phyloP scores from a whole-genome alignment of 2,797 vertebrate genomes.

The Eospalax fontanierii region DNA sequence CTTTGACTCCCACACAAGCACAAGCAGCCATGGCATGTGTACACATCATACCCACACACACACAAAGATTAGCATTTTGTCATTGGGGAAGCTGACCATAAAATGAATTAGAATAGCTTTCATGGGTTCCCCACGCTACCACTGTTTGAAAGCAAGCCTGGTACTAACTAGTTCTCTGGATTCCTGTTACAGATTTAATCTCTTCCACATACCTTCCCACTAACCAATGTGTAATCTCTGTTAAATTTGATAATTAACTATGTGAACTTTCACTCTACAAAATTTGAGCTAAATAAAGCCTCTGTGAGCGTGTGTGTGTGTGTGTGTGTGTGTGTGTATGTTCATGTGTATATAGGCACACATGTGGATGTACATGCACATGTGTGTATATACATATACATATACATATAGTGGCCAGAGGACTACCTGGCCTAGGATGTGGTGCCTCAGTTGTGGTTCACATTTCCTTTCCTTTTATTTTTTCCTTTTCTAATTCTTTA shows the following conservation, averaged over 20 bases:
- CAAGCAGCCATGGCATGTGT: too few relatives aligned
- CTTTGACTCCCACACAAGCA: too few relatives aligned
- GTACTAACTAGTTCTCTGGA: not conserved
- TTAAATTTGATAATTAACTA: not conserved
- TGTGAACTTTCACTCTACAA: not conserved
- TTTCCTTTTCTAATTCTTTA: not conserved
- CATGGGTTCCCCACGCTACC: not conserved
- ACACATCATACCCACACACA: not conserved
- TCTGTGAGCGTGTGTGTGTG: too few relatives aligned
- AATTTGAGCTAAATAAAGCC: not conserved
- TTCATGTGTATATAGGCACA: too few relatives aligned
- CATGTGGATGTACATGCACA: too few relatives aligned
- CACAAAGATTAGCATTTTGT: not conserved
- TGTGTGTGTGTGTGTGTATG: too few relatives aligned
- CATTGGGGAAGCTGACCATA: not conserved
- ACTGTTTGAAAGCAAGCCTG: not conserved
- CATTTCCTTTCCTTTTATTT: not conserved
- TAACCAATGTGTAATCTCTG: not conserved
- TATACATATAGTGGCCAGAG: too few relatives aligned
- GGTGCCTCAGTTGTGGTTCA: not conserved
- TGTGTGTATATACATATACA: too few relatives aligned
- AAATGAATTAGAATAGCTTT: not conserved
- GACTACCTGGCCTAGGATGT: too few relatives aligned
- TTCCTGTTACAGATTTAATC: not conserved
- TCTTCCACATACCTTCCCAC: not conserved